Evolutionary conservation across 2,797 vertebrate genomes (phyloP), one percentile per base, ranked within the genome.

Genomic region (Brachyalestes nurse): DNA sequence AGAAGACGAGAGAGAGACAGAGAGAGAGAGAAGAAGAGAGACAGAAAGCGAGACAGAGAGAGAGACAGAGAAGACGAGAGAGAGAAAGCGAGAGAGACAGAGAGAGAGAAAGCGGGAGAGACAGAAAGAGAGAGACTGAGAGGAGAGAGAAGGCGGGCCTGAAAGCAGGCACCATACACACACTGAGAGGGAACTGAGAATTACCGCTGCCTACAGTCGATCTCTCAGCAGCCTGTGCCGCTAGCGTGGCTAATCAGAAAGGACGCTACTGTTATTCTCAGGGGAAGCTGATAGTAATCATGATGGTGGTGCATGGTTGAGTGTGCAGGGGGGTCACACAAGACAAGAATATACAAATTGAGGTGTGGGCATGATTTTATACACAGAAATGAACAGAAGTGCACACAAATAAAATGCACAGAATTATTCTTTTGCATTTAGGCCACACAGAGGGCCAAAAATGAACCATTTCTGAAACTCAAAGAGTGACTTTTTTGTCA

Each of bases 111-210:
- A 45, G 42, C 1, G n/a, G n/a, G n/a, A 3, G 42, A 45, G 42
- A 45, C 1, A 45, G 42, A 42, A 42, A 45, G 42, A 45, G 42
- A 45, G 42, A 45, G 42, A 45, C 0, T 1, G 42, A 45, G 42
- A 45, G 42, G 69, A 75, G 76, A 70, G 3, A 23, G 47, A 49
- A 76, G 67, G 9, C 34, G 40, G 34, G 34, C 62, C 28, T 38
- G 16, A 65, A 34, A 65, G 16, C 34, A 38, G 62, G 1, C 17
- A 40, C 28, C 2, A 66, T 65, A 55, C 67, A 72, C 78, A 71
- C 5, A 61, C 74, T 83, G 74, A 77, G 73, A 77, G 45, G 67
- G 69, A 77, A 73, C 78, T 67, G 53, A 51, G 13, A 83, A 77
- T 83, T 80, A 66, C 28, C 6, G 1, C 28, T 65, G 28, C 62